phyloP scores from a whole-genome alignment of 2,888 invertebrate species.

The Pheosia tremula region DNA sequence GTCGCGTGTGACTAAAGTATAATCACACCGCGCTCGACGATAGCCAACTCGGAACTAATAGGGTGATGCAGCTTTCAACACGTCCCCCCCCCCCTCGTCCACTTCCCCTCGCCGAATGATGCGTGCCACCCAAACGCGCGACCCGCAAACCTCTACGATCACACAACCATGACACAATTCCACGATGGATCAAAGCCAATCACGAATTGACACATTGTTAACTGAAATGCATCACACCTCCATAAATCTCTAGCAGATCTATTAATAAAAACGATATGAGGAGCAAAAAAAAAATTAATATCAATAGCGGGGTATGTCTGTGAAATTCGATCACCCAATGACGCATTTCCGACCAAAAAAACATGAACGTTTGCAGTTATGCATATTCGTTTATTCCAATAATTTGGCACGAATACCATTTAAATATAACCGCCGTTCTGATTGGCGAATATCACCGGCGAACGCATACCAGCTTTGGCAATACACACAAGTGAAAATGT shows the following conservation, averaged over 20 bases:
- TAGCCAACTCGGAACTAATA: conserved; percentile 64
- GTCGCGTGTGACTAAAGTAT: conserved; percentile 38
- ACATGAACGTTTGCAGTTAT: conserved; percentile 21
- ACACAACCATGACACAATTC: conserved; percentile 68
- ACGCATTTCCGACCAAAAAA: conserved; percentile 23
- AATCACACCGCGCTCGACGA: conserved; percentile 40
- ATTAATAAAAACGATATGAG: neutral
- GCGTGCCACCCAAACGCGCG: conserved; percentile 60
- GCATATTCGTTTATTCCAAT: conserved; percentile 41
- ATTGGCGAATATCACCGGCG: conserved; percentile 71
- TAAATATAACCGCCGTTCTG: conserved; percentile 69
- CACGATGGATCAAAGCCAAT: conserved; percentile 61
- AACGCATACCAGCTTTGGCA: conserved; percentile 68
- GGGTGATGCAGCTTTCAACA: conserved; percentile 53
- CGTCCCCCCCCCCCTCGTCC: conserved; percentile 47
- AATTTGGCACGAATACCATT: conserved; percentile 73
- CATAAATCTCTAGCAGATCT: neutral
- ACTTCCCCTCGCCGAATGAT: conserved; percentile 60
- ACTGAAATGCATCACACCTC: conserved; percentile 17
- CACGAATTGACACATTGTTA: conserved; percentile 36
- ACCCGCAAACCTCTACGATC: conserved; percentile 49
- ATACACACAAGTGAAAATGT: conserved; percentile 62
- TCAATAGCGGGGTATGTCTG: neutral
- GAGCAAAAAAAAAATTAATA: neutral
- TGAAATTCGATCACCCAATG: conserved; percentile 16